Evolutionary conservation across 2,113 vertebrate genomes (phyloP), one percentile per base, ranked within the genome.

Genomic region (Struthio camelus): DNA sequence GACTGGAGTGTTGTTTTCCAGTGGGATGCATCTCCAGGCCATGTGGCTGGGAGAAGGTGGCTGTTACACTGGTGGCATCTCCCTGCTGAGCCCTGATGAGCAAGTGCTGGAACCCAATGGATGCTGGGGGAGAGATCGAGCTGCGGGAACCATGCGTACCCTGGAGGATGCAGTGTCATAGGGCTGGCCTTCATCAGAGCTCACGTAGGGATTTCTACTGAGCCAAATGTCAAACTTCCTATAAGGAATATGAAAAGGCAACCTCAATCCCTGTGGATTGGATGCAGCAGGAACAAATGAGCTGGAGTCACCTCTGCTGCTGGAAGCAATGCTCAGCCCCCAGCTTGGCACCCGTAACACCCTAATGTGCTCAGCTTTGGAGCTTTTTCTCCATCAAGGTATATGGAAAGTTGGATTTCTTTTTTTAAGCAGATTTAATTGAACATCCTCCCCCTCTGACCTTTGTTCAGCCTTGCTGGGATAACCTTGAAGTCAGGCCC

Each of bases 391-490:
- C 65, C 48, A 15, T 20, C 11, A 80, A 79, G 88, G 88, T 96
- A 91, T 89, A 96, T 94, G 96, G 95, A 50, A 96, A 86, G 85
- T 88, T 94, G 91, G 96, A 96, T 97, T 94, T 96, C 94, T 87
- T 91, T 94, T 73, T 91, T 85, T 96, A 97, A 97, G 95, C 93
- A 93, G 95, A 93, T 97, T 97, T 97, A 94, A 96, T 85, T 93
- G 91, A 97, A 96, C 91, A 89, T 92, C 87, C 93, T 54, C 67
- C 46, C 3, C 0, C 73, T 80, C 27, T 0, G 38, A 91, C 96
- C 90, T 93, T 77, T 51, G 46, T 44, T 78, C 76, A 56, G 76
- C 91, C 65, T 85, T 65, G 87, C 51, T 3, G 53, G 85, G 72
- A 92, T 80, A 91, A 83, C 97, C 93, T 96, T 95, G 87, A 91